Evolutionary conservation across 2,888 invertebrate genomes (phyloP).

Genomic region (Synergus umbraculus): DNA sequence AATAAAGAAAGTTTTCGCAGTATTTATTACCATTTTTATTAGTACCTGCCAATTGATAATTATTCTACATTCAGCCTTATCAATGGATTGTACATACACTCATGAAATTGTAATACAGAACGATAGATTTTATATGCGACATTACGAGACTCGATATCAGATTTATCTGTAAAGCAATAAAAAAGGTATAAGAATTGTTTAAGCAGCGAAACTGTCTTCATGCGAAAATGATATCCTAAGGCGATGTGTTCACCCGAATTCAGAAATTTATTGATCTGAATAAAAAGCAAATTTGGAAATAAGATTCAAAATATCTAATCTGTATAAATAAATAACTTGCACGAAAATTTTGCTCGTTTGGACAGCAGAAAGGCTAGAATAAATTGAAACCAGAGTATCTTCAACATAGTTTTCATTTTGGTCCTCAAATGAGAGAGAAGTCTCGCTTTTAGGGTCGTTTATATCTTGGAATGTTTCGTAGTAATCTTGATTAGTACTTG

Average conservation of each 20-base stretch:
- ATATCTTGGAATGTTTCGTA: slow-evolving; percentile 65
- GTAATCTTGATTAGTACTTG: slow-evolving; percentile 57
- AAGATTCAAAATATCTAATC: too few species aligned
- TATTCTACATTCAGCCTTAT: not conserved
- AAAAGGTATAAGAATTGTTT: not conserved
- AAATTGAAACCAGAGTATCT: slow-evolving; percentile 58
- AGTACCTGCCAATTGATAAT: too few species aligned
- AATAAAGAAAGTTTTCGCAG: too few species aligned
- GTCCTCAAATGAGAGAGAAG: not conserved
- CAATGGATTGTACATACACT: slow-evolving; percentile 46
- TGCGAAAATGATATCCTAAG: too few species aligned
- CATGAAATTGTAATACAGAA: slow-evolving; percentile 48
- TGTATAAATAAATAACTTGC: too few species aligned
- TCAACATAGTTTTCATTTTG: slow-evolving; percentile 49
- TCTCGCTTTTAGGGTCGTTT: slow-evolving; percentile 25
- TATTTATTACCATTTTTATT: too few species aligned
- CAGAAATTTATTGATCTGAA: too few species aligned
- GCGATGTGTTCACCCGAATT: too few species aligned
- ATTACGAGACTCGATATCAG: slow-evolving; percentile 45
- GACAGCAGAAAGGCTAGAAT: slow-evolving; percentile 62
- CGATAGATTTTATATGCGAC: slow-evolving; percentile 70
- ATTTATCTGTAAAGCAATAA: slow-evolving; percentile 8
- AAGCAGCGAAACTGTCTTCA: too few species aligned
- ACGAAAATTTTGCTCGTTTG: too few species aligned
- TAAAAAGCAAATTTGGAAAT: too few species aligned